phyloP scores from a whole-genome alignment of 2,113 vertebrate genomes.

The Brachypodius melanocephalos region DNA sequence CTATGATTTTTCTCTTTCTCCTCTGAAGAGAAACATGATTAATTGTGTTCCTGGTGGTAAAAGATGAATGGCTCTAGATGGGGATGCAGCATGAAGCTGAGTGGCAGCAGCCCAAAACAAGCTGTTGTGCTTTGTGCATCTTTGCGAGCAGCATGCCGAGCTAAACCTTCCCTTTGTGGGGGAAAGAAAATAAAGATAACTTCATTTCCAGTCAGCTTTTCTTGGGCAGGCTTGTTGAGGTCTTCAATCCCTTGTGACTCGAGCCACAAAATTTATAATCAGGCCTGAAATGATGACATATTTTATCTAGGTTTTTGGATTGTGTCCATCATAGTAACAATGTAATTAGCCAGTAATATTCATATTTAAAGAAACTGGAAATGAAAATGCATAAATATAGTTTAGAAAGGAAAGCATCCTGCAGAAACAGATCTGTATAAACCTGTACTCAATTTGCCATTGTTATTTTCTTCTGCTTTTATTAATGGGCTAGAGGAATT shows the following conservation, averaged over 20 bases:
- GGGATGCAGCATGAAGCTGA: constrained; percentile 20
- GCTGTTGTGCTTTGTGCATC: neutral
- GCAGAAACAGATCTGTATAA: neutral
- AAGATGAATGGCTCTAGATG: neutral
- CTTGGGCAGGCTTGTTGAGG: neutral
- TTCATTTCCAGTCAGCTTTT: constrained; percentile 34
- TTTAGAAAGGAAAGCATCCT: neutral
- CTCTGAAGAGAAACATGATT: neutral
- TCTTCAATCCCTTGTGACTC: neutral
- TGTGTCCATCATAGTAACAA: constrained; percentile 3
- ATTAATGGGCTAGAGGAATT: constrained; percentile 13
- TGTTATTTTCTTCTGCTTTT: constrained; percentile 12
- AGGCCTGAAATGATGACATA: neutral
- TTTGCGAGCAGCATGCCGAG: neutral
- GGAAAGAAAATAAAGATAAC: constrained; percentile 20
- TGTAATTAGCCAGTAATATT: neutral
- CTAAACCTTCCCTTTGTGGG: constrained; percentile 21
- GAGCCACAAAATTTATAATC: neutral
- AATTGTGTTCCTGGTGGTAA: neutral
- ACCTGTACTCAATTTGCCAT: neutral
- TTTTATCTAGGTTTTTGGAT: neutral
- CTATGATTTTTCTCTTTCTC: neutral
- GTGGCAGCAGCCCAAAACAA: constrained; percentile 17
- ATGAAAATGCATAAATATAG: neutral
- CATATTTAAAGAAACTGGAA: neutral